Percentiles rank a stretch among this genome's conserved stretches.
Conservation (phyloP, 2,797 vertebrate genomes). For the Chelonia mydas region DNA sequence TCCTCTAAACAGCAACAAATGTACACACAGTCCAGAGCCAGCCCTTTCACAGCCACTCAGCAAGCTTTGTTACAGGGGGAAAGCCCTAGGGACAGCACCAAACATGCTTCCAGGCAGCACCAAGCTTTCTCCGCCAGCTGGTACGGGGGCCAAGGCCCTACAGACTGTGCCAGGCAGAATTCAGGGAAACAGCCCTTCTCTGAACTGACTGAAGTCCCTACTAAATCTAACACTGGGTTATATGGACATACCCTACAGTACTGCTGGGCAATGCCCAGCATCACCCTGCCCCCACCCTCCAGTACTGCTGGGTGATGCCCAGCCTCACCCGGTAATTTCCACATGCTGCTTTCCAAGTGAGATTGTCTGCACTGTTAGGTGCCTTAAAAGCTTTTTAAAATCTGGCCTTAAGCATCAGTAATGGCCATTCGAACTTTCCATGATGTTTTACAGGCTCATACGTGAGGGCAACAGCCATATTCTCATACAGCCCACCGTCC, state of each 20-base stretch:
- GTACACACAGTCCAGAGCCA: background rate
- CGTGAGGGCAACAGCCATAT: background rate
- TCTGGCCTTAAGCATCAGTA: background rate
- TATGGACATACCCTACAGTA: background rate
- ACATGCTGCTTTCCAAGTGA: background rate
- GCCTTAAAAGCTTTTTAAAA: background rate
- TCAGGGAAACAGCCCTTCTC: background rate
- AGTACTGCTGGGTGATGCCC: background rate
- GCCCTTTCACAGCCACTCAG: background rate
- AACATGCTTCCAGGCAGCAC: background rate
- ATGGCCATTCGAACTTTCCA: background rate
- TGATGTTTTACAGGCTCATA: background rate
- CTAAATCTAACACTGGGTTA: background rate
- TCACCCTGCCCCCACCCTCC: background rate
- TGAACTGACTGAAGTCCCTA: background rate
- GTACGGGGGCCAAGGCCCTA: background rate
- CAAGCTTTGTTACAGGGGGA: background rate
- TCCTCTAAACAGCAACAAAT: constrained; percentile 60
- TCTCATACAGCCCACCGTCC: accelerated
- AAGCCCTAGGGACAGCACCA: background rate
- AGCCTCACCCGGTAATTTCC: background rate
- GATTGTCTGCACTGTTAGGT: background rate
- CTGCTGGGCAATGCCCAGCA: background rate
- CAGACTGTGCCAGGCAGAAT: background rate
- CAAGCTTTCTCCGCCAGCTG: accelerated